Percentiles rank a stretch among this genome's conserved stretches.
Conservation (phyloP, 2,797 vertebrate genomes). For the Somateria mollissima region DNA sequence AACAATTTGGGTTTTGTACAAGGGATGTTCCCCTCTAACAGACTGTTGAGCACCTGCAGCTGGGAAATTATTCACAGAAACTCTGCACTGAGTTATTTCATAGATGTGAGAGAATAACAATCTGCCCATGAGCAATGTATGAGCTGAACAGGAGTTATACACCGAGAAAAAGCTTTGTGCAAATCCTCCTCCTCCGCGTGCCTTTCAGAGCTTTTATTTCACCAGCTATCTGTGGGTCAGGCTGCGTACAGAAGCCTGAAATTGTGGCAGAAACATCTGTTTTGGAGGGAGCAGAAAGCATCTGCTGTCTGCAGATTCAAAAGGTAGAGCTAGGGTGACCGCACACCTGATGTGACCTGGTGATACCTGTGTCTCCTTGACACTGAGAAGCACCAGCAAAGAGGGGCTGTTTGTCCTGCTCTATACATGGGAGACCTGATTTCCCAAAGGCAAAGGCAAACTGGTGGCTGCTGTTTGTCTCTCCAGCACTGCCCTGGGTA, state of each 20-base stretch:
- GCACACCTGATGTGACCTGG: background rate
- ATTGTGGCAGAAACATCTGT: background rate
- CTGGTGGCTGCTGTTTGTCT: background rate
- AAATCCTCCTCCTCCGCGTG: background rate
- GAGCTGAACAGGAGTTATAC: background rate
- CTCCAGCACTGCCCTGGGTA: background rate
- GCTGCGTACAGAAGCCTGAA: background rate
- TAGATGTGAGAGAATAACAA: slow-evolving; percentile 3
- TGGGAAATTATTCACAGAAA: background rate
- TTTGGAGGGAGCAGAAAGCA: background rate
- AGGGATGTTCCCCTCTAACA: background rate
- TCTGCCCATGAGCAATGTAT: background rate
- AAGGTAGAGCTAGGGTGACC: background rate
- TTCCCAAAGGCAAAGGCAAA: background rate
- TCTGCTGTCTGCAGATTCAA: background rate
- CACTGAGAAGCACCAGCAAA: background rate
- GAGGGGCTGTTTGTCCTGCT: background rate
- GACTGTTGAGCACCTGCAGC: background rate
- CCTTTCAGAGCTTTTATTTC: background rate
- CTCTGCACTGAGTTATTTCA: background rate
- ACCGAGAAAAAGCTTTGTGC: background rate
- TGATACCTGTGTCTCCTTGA: background rate
- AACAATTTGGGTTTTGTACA: background rate
- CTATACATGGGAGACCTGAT: background rate
- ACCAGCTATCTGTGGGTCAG: background rate